Evolutionary conservation across 2,888 invertebrate species (phyloP).

Genomic region (Thereva nobilitata): DNA sequence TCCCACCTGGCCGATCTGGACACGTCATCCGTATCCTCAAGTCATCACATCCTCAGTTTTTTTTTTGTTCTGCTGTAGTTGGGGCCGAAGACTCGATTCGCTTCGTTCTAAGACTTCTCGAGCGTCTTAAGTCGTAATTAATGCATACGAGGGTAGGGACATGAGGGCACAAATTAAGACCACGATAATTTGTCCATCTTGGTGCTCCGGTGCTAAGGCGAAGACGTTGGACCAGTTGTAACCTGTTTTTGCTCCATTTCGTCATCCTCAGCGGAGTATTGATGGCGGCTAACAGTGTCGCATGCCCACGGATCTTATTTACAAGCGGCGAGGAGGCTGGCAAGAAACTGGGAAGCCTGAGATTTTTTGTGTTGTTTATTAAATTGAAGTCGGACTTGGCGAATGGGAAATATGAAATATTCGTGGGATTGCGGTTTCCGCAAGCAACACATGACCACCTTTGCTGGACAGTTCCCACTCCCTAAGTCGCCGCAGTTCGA

Average conservation of each 20-base stretch:
- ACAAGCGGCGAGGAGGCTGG: not conserved
- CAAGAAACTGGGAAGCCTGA: no score
- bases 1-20: not conserved
- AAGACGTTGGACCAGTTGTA: slow-evolving; percentile 5
- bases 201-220: not conserved
- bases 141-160: slow-evolving; percentile 6
- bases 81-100: no score
- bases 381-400: not conserved
- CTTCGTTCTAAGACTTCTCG: not conserved
- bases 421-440: slow-evolving; percentile 22
- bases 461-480: slow-evolving; percentile 18
- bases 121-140: not conserved
- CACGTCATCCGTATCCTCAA: not conserved
- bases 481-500: not conserved
- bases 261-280: not conserved
- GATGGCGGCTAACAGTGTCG: slow-evolving; percentile 1
- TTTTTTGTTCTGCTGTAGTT: not conserved
- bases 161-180: slow-evolving; percentile 10
- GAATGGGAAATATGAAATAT: slow-evolving; percentile 13
- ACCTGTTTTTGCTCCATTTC: slow-evolving; percentile 9
- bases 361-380: no score
- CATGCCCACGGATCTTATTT: slow-evolving; percentile 10
- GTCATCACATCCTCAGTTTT: not conserved
- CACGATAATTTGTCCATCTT: slow-evolving; percentile 19
- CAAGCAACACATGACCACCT: slow-evolving; percentile 9